Base-by-base conservation (phyloP, 2,797 vertebrate genomes). In the Pipistrellus kuhlii region DNA sequence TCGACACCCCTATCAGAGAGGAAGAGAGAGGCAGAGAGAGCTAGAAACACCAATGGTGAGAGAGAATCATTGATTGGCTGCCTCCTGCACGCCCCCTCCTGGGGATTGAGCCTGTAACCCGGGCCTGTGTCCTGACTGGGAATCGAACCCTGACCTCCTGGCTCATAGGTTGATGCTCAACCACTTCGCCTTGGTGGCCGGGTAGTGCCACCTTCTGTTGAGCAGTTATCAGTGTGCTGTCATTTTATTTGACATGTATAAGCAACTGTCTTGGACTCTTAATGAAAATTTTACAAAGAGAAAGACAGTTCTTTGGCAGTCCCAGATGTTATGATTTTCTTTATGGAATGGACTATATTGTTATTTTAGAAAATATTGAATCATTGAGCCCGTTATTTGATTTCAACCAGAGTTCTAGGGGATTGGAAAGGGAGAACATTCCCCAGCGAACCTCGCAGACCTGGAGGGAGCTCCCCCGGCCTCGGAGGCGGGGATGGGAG, bases 281-380 rank as follows among this genome's bases (percentile, higher is more conserved):
- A 64, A 38, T 88, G 85, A 82, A 82, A 81, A 27, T 48, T 27
- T 1, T 14, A 35, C 72, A 48, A 44, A 69, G 69, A 18, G 38
- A 57, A 62, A 75, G 68, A 59, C 57, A 48, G 55, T 82, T 82
- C 57, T 81, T 80, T 90, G 69, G 35, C 48, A 88, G 76, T 78
- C 32, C 68, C 77, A 66, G 59, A 72, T 71, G 53, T 64, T 77
- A 21, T 3, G 41, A 23, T 89, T 92, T 89, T 83, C 53, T 48
- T 59, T 53, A 80, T 27, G 66, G 81, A 59, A 78, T 90, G 73
- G 41, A 62, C 41, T 57, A 32, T 62, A 30, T 21, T 53, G 46
- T 18, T 89, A 73, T 69, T 94, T 90, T 76, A 62, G n/a, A 81
- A 93, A 87, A 87, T 55, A 77, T 18, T 64, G 57, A 38, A 76